Base-by-base conservation (phyloP, 2,113 vertebrate species). In the Takifugu flavidus region DNA sequence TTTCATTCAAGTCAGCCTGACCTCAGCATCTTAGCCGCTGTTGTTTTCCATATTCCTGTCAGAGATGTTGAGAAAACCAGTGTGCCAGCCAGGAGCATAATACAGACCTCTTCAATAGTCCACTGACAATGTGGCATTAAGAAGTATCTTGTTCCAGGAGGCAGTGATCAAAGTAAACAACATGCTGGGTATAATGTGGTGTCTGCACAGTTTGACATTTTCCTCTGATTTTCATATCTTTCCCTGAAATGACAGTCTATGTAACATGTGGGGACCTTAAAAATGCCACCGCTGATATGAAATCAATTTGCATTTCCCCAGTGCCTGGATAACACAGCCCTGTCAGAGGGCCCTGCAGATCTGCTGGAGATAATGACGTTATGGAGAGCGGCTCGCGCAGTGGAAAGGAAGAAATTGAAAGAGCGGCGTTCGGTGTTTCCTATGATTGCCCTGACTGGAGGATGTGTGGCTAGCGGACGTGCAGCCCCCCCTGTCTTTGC, bases 301-400 rank as follows among this genome's bases (percentile, higher is more conserved):
- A 91, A 92, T 91, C 90, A 91, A 91, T 92, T 91, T 91, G 91
- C 90, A 92, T 91, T 91, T 91, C 89, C 89, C 84, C 51, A 51
- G 86, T 82, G 89, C 75, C 80, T 56, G 85, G 87, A 86, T 89
- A 91, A 90, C 88, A 88, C 65, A 80, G 81, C 86, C 83, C 87
- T 90, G 91, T 90, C 91, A 91, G 84, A 88, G 78, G 82, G 86
- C 82, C 74, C 85, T 65, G 81, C 82, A 88, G 88, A 92, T 90
- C 80, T 75, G 82, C 74, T 75, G 70, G 80, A 86, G 87, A 92
- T 92, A 92, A 91, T 90, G 88, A 90, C 87, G 85, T 87, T 86
- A 85, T 76, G 55, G 85, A 82, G 82, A 83, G 80, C 50, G 78
- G 75, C 76, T 79, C 60, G 78, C 63, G 59, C 80, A 75, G 83